Base-by-base conservation (phyloP, 1,140 invertebrate genomes). In the Drosophila santomea region DNA sequence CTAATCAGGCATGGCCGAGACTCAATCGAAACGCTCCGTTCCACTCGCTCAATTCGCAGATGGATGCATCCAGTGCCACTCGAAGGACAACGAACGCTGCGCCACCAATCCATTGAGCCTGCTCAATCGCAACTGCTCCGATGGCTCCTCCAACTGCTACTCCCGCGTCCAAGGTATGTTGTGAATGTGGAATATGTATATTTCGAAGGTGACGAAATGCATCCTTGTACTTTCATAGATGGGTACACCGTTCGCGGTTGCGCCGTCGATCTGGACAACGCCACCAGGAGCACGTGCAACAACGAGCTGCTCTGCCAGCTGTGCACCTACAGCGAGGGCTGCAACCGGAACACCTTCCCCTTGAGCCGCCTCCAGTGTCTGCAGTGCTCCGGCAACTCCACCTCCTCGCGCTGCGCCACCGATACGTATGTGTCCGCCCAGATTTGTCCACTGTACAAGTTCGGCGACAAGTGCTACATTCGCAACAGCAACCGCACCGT, bases 391-490 rank as follows among this genome's bases (percentile, higher is more conserved):
- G 89, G 89, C 20, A 80, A 90, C 43, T 79, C 66, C 2, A 81
- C 63, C 12, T 69, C 61, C 10, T 84, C 85, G 15, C 36, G 20
- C 4, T 92, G 91, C 28, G 89, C 91, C 38, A 60, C 15, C 1
- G 68, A 91, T 12, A 68, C 72, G 11, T 85, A 78, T 47, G 71
- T 55, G 14, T 47, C 55, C 23, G 58, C 80, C 14, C 17, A 58
- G 1, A 74, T 90, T 10, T 92, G 91, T 17, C 85, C 89, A 1
- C 74, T 72, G 17, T 92, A 91, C 43, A 64, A 71, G 56, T 66
- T 91, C 52, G 91, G 89, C 7, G 91, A 92, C 11, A 76, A 82
- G 51, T 92, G 91, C 64, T 92, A 66, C 60, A 80, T 92, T n/a
- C 85, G 91, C 44, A 82, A 92, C 36, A 80, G 72, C 57, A 67